Conservation (phyloP, 2,888 invertebrate genomes). For the Eubasilissa splendida region DNA sequence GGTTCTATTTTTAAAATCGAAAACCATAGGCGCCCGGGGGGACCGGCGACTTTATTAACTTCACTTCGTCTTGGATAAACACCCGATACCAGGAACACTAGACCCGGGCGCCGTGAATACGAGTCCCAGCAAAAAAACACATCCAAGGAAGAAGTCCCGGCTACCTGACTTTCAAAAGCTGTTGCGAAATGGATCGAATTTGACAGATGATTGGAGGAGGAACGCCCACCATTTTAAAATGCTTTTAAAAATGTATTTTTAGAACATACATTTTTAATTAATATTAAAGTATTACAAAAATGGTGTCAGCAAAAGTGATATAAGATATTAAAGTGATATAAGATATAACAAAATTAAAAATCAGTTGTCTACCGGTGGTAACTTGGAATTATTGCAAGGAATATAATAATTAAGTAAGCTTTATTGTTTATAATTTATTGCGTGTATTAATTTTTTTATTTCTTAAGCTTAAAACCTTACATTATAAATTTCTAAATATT, state of each 20-base stretch:
- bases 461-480: too few relatives aligned
- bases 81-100: conserved; percentile 46
- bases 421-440: too few relatives aligned
- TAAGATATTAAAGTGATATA: too few relatives aligned
- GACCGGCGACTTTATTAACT: conserved; percentile 35
- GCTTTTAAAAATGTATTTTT: neutral
- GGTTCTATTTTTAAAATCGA: conserved; percentile 54
- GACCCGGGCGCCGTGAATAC: conserved; percentile 42
- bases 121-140: conserved; percentile 47
- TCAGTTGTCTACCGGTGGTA: too few relatives aligned
- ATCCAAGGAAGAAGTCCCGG: conserved; percentile 9
- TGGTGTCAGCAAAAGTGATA: too few relatives aligned
- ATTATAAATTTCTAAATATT: too few relatives aligned
- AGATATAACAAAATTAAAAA: too few relatives aligned
- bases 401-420: too few relatives aligned
- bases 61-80: conserved; percentile 46
- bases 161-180: conserved; percentile 54
- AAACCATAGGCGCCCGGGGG: conserved; percentile 47
- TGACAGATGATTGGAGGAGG: conserved; percentile 46
- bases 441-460: too few relatives aligned
- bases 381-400: too few relatives aligned
- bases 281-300: too few relatives aligned
- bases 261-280: too few relatives aligned
- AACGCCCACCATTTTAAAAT: conserved; percentile 30
- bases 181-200: conserved; percentile 49